Evolutionary conservation across 2,888 invertebrate species (phyloP).

Genomic region (Trichogramma dendrolimi): DNA sequence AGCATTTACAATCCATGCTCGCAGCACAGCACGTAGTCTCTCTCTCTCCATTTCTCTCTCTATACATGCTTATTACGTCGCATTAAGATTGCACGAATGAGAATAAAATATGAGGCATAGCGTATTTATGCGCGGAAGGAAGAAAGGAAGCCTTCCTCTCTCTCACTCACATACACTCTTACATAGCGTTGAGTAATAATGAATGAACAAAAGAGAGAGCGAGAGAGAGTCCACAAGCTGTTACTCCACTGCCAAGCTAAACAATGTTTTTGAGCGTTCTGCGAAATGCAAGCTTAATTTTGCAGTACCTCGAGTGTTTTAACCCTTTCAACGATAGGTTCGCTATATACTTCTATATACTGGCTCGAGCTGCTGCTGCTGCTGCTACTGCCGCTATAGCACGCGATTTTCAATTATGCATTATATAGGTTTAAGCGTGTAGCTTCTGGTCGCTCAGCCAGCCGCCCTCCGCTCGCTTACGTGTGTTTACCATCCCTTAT

Average conservation of each 20-base stretch:
- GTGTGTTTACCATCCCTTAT: too few relatives aligned
- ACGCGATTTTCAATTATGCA: slow-evolving; percentile 32
- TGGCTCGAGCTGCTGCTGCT: not conserved
- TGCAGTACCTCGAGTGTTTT: slow-evolving; percentile 42
- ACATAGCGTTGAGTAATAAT: slow-evolving; percentile 20
- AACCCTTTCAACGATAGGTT: slow-evolving; percentile 38
- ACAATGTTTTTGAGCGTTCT: slow-evolving; percentile 43
- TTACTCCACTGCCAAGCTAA: slow-evolving; percentile 22
- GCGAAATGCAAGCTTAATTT: slow-evolving; percentile 45
- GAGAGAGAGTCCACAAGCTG: not conserved
- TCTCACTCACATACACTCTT: slow-evolving; percentile 23
- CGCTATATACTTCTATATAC: slow-evolving; percentile 12
- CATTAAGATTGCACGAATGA: not conserved
- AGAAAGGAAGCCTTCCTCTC: too few relatives aligned
- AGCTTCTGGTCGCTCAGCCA: too few relatives aligned
- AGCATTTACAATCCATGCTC: not conserved
- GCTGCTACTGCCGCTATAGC: slow-evolving; percentile 2
- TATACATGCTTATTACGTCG: too few relatives aligned
- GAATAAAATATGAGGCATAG: not conserved
- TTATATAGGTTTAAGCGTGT: not conserved
- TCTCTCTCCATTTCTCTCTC: not conserved
- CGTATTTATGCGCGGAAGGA: too few relatives aligned
- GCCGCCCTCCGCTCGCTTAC: too few relatives aligned
- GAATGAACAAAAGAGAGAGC: slow-evolving; percentile 1
- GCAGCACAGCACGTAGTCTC: not conserved